phyloP scores from a whole-genome alignment of 2,888 invertebrate species.

The Neoscelio sp. region DNA sequence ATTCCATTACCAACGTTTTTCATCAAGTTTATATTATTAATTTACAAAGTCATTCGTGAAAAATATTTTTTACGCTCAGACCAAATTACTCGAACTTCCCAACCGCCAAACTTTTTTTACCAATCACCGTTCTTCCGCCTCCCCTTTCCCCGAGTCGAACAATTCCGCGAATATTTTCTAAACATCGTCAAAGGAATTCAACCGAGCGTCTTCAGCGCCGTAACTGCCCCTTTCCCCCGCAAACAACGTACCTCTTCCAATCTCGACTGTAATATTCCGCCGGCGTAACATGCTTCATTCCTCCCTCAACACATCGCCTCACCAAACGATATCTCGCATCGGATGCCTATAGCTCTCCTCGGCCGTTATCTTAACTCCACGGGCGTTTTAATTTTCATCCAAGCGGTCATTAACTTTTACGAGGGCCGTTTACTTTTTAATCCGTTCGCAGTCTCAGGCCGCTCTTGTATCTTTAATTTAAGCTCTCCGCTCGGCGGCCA shows the following conservation, averaged over 20 bases:
- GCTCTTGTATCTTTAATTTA: conserved; percentile 76
- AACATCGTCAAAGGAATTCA: too few species aligned
- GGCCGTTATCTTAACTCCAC: conserved; percentile 72
- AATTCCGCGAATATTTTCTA: too few species aligned
- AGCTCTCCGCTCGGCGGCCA: conserved; percentile 79
- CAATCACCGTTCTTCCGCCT: too few species aligned
- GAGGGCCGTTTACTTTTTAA: conserved; percentile 82
- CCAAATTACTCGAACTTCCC: too few species aligned
- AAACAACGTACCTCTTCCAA: conserved; percentile 23
- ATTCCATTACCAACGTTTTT: too few species aligned
- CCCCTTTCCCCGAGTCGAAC: too few species aligned
- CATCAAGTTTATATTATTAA: too few species aligned
- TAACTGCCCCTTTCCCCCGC: too few species aligned
- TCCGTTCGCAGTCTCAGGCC: conserved; percentile 79
- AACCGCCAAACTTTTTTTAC: too few species aligned
- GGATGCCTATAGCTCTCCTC: conserved; percentile 40
- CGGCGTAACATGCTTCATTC: conserved; percentile 23
- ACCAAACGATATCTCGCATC: conserved; percentile 50
- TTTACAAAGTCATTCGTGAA: too few species aligned
- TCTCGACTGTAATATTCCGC: conserved; percentile 35
- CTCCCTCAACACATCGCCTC: conserved; percentile 16
- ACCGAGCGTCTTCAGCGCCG: too few species aligned
- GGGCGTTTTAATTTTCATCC: conserved; percentile 82
- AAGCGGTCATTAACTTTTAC: conserved; percentile 82
- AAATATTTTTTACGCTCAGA: too few species aligned